These are phyloP conservation scores for Cardiocondyla obscurior DNA, from an alignment of 1,140 invertebrate genomes.

Conservation along the genomic window DNA sequence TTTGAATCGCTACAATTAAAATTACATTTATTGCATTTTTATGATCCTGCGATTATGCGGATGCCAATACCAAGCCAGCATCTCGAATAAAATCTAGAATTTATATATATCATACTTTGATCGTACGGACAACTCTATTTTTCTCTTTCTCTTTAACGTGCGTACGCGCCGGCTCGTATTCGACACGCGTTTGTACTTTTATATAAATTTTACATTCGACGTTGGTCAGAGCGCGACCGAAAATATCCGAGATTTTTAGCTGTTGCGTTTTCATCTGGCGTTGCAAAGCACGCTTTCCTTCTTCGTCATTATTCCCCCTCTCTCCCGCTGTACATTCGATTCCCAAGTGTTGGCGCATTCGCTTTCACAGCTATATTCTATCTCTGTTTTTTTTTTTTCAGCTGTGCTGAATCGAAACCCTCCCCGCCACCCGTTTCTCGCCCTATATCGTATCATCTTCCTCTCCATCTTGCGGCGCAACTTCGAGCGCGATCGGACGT, in stretches of 20 bases:
- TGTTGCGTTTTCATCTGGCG: conserved; percentile 24
- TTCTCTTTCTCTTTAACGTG: no score
- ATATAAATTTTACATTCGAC: conserved; percentile 51
- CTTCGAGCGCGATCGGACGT: conserved; percentile 30
- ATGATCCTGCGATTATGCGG: no score
- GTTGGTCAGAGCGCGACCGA: conserved; percentile 27
- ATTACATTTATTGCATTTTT: no score
- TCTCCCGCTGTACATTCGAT: no score
- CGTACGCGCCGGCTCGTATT: no score
- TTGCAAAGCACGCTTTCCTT: conserved; percentile 14
- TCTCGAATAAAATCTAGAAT: no score
- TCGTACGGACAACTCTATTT: no score
- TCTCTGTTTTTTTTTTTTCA: no score
- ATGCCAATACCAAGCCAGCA: no score
- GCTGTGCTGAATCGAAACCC: not conserved
- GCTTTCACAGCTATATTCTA: conserved; percentile 7
- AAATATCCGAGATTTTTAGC: conserved; percentile 51
- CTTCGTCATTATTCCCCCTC: not conserved
- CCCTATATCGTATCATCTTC: not conserved
- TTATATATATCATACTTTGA: no score
- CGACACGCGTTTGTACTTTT: conserved; percentile 49
- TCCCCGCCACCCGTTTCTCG: conserved; percentile 11
- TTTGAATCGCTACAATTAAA: no score
- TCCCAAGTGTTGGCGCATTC: no score
- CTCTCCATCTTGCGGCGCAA: not conserved